Evolutionary conservation across 2,888 invertebrate genomes (phyloP), one percentile per base, ranked within the genome.

Genomic region (Dryobotodes eremita): DNA sequence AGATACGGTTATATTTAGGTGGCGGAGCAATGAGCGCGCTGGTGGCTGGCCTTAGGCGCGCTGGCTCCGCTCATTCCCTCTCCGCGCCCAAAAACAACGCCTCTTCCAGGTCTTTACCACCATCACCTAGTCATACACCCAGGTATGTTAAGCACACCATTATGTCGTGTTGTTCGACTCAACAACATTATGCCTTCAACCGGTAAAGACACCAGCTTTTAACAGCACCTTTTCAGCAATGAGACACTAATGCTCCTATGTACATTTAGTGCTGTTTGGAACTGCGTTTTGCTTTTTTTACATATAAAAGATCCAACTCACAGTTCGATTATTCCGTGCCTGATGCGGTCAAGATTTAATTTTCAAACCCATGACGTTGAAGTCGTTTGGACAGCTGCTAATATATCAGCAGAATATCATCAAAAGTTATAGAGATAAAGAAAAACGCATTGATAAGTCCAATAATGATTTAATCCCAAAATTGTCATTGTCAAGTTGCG

Each of bases 81-180:
- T 94, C 95, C 7, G 97, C 97, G 26, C 96, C 95, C 91, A 97
- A 96, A 89, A 94, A 95, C 86, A 95, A 97, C 83, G 96, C 97
- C 62, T 96, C 97, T 17, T 98, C 98, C 48, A 97, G 97, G 83
- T 98, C 98, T 87, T 94, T 98, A 87, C 98, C 98, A 69, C 98
- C 98, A n/a, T 98, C 98, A 81, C 98, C 98, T 13, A 98, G 98
- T 88, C 98, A 98, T 90, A 98, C 98, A 10, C 98, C 98, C 89
- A 97, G 97, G 97, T 97, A 93, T 79, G 80, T 85, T 80, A 65
- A 74, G 53, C 73, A 68, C 83, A 74, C 81, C 65, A 57, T 75
- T 71, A 85, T 71, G 5, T 74, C 53, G 81, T 85, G 65, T 62
- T 66, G 57, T 74, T 66, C n/a, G 42, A 26, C 46, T 53, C 15